Evolutionary conservation across 2,888 invertebrate species (phyloP).

Genomic region (Tetranychus truncatus): DNA sequence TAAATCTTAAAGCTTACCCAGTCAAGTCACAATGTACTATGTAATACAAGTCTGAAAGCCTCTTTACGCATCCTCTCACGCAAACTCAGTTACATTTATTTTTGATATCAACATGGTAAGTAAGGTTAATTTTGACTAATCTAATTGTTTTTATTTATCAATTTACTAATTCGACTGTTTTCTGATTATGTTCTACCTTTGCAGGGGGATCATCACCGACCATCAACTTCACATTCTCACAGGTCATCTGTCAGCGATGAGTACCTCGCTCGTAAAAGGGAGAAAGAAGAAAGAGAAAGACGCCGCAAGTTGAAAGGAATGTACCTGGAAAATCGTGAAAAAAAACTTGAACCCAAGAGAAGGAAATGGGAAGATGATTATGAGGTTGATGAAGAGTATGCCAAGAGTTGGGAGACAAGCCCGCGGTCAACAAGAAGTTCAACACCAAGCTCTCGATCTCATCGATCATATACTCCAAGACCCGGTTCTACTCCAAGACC

Average conservation of each 20-base stretch:
- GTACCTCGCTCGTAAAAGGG: constrained; percentile 51
- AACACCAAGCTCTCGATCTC: constrained; percentile 7
- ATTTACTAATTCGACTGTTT: too few species aligned
- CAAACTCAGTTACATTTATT: too few species aligned
- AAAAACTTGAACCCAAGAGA: not conserved
- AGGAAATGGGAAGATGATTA: not conserved
- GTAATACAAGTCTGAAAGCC: too few species aligned
- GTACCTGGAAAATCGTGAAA: not conserved
- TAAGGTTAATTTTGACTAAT: too few species aligned
- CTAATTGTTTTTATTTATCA: too few species aligned
- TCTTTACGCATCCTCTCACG: too few species aligned
- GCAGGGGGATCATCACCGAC: too few species aligned
- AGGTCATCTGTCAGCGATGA: constrained; percentile 73
- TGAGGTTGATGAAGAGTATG: not conserved
- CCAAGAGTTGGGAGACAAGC: not conserved
- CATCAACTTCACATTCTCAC: constrained; percentile 44
- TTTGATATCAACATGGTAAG: too few species aligned
- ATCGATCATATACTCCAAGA: not conserved
- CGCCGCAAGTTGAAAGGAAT: constrained; percentile 30
- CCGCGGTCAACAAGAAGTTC: not conserved
- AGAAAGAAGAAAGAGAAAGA: constrained; percentile 40
- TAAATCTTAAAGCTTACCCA: too few species aligned
- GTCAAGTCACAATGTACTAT: too few species aligned
- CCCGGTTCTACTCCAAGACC: constrained; percentile 38
- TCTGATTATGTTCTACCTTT: too few species aligned